Evolutionary conservation across 2,797 vertebrate species (phyloP).

Genomic region (Poeciliopsis paucimaculata): DNA sequence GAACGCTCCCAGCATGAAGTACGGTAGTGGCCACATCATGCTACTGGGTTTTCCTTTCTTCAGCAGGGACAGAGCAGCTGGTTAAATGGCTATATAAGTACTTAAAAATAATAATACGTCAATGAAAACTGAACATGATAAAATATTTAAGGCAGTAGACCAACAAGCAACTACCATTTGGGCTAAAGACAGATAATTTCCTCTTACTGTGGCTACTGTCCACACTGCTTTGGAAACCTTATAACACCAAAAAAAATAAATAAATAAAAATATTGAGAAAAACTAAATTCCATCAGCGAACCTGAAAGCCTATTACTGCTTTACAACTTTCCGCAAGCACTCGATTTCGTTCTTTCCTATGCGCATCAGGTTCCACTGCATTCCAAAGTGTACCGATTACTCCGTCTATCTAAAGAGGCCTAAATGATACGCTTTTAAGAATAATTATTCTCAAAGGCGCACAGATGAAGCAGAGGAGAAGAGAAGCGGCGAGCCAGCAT

Average conservation of each 20-base stretch:
- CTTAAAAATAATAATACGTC: background rate
- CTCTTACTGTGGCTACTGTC: background rate
- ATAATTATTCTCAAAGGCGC: slow-evolving; percentile 73
- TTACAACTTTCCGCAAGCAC: slow-evolving; percentile 31
- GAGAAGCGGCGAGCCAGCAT: slow-evolving; percentile 44
- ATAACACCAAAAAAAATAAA: background rate
- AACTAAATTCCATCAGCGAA: background rate
- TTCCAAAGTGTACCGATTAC: slow-evolving; percentile 52
- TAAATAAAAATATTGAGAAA: background rate
- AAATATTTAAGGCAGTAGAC: background rate
- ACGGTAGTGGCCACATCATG: background rate
- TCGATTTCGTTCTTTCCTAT: slow-evolving; percentile 24
- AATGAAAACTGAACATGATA: background rate
- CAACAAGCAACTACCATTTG: background rate
- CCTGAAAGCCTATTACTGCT: slow-evolving; percentile 7
- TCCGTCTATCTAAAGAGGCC: slow-evolving; percentile 48
- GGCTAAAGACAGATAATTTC: background rate
- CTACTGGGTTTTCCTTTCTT: background rate
- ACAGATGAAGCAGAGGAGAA: slow-evolving; percentile 53
- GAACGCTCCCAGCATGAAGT: background rate
- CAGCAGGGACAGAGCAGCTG: background rate
- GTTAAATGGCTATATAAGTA: background rate
- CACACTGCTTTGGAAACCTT: background rate
- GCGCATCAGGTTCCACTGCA: slow-evolving; percentile 35
- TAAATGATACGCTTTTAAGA: slow-evolving; percentile 75